Percentiles rank a stretch among this genome's conserved stretches.
These are phyloP conservation scores for Rutilus rutilus DNA, from an alignment of 2,113 vertebrate species.

Conservation along the genomic window DNA sequence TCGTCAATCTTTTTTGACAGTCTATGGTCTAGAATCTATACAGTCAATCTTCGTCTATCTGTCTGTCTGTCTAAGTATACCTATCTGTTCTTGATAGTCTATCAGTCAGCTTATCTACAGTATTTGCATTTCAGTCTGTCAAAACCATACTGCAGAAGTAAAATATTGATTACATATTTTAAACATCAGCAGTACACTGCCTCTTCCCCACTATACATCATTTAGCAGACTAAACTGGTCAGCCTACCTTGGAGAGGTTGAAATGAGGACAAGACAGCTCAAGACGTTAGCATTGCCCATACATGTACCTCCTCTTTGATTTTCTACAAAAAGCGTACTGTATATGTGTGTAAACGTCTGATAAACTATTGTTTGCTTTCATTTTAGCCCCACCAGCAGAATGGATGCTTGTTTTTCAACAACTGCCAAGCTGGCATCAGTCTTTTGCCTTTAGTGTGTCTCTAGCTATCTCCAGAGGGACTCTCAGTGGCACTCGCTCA, in stretches of 20 bases:
- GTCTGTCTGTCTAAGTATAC: neutral
- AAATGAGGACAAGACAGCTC: neutral
- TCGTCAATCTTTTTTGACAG: no score
- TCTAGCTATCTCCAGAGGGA: conserved; percentile 70
- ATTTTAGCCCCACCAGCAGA: neutral
- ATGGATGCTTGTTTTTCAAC: neutral
- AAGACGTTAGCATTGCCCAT: neutral
- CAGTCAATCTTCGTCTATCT: no score
- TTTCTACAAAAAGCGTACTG: conserved; percentile 56
- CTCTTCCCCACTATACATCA: neutral
- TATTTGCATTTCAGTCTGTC: neutral
- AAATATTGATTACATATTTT: neutral
- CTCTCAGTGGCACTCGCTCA: conserved; percentile 8
- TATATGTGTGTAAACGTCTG: neutral
- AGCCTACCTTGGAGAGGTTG: neutral
- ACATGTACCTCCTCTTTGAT: conserved; percentile 28
- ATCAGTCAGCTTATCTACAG: neutral
- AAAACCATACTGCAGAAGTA: neutral
- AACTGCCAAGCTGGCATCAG: conserved; percentile 15
- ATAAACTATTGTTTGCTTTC: neutral
- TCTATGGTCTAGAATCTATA: no score
- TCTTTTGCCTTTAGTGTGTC: conserved; percentile 57
- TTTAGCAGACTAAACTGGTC: conserved; percentile 9
- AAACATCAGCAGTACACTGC: neutral
- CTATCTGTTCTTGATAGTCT: neutral